Percentiles rank a stretch among this genome's conserved stretches.
phyloP scores from a whole-genome alignment of 2,888 invertebrate genomes.

The Platycheirus albimanus region DNA sequence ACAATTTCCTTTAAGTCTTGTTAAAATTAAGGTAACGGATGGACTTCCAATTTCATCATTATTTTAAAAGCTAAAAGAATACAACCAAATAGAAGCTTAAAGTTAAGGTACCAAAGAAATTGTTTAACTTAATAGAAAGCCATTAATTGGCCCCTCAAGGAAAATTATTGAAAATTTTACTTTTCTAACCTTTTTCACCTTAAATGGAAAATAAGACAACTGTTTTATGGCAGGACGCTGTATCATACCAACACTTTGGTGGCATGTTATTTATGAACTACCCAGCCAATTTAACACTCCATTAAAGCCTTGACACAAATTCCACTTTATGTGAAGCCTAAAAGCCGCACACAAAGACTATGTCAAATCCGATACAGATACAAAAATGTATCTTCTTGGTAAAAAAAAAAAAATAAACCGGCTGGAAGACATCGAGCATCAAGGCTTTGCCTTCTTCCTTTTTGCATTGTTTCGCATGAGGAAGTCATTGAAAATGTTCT shows the following conservation, averaged over 20 bases:
- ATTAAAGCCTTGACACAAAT: constrained; percentile 60
- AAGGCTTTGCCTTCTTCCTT: constrained; percentile 10
- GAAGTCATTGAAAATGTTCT: constrained; percentile 52
- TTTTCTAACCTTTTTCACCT: background rate
- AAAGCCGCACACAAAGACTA: constrained; percentile 28
- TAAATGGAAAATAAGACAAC: background rate
- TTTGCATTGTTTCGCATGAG: constrained; percentile 31
- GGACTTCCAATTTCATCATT: too few relatives aligned
- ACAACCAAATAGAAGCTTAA: too few relatives aligned
- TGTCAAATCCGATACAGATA: background rate
- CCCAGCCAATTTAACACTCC: constrained; percentile 10
- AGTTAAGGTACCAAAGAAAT: too few relatives aligned
- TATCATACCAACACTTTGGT: background rate
- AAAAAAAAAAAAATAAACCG: constrained; percentile 32
- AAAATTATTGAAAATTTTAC: background rate
- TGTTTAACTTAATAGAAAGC: too few relatives aligned
- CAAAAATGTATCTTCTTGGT: background rate
- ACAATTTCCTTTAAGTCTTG: too few relatives aligned
- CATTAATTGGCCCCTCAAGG: too few relatives aligned
- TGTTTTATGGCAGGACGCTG: background rate
- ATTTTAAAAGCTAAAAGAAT: too few relatives aligned
- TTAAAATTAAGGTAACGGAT: too few relatives aligned
- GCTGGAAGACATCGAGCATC: constrained; percentile 15
- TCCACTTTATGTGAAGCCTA: constrained; percentile 22
- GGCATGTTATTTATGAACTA: constrained; percentile 5